These are phyloP conservation scores for Nomada ferruginata DNA, from an alignment of 2,888 invertebrate genomes.

Conservation along the genomic window DNA sequence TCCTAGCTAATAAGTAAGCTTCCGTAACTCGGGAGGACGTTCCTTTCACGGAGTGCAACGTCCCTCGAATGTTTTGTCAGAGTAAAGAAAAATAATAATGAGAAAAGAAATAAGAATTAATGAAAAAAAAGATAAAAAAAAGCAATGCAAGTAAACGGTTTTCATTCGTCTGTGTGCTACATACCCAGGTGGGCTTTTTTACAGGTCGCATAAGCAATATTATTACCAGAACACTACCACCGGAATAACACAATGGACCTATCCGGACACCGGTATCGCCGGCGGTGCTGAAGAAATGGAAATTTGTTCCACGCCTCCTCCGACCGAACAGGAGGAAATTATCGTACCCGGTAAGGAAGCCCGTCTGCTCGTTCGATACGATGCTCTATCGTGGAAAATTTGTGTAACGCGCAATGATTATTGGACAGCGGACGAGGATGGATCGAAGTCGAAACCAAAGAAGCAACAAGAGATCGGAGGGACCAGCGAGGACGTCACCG, in stretches of 20 bases:
- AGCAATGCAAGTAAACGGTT: constrained; percentile 49
- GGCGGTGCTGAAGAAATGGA: constrained; percentile 87
- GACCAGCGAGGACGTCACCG: neutral
- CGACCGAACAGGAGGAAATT: constrained; percentile 80
- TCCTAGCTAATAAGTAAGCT: constrained; percentile 59
- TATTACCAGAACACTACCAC: constrained; percentile 87
- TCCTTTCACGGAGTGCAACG: constrained; percentile 55
- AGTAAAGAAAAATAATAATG: constrained; percentile 33
- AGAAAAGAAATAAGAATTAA: constrained; percentile 14
- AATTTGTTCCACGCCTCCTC: constrained; percentile 87
- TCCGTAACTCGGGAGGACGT: constrained; percentile 52
- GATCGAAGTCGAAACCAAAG: constrained; percentile 42
- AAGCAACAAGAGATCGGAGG: constrained; percentile 36
- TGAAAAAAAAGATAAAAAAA: constrained; percentile 14
- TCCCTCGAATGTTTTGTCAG: constrained; percentile 55
- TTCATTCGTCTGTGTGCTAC: constrained; percentile 31
- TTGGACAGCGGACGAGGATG: constrained; percentile 36
- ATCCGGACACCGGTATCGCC: constrained; percentile 85
- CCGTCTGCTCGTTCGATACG: too few species aligned
- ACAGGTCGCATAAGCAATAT: constrained; percentile 89
- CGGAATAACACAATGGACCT: constrained; percentile 88
- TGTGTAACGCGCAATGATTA: neutral
- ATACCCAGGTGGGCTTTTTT: constrained; percentile 75
- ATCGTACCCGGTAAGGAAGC: constrained; percentile 70
- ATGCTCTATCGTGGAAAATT: neutral